A percentile compares a stretch with the other conserved stretches of the same genome.
phyloP scores from a whole-genome alignment of 2,888 invertebrate genomes.

The Teleiodes luculella region DNA sequence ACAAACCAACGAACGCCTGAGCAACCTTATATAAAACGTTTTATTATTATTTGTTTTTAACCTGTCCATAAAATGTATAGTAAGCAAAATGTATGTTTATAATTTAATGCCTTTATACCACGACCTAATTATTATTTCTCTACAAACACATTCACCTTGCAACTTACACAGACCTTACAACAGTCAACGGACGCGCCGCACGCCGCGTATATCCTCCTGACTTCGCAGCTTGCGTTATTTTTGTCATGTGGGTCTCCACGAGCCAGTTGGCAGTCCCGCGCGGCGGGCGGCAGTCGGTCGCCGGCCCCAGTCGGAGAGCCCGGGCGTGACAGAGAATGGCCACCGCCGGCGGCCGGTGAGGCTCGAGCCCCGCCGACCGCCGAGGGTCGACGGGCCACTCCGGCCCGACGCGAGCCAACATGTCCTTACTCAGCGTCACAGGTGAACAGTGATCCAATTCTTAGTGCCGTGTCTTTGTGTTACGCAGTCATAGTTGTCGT shows the following conservation, averaged over 20 bases:
- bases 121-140: too few species aligned
- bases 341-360: conserved; percentile 78
- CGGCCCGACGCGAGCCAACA: conserved; percentile 63
- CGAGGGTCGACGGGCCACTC: conserved; percentile 76
- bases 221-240: conserved; percentile 33
- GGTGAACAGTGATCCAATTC: conserved; percentile 51
- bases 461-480: conserved; percentile 43
- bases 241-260: background rate
- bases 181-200: background rate
- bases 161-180: too few species aligned
- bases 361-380: conserved; percentile 78
- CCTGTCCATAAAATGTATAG: too few species aligned
- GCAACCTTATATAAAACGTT: too few species aligned
- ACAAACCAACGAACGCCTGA: too few species aligned
- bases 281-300: conserved; percentile 57
- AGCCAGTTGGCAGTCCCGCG: background rate
- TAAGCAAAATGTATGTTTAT: too few species aligned
- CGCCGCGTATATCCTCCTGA: background rate
- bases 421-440: conserved; percentile 79
- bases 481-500: conserved; percentile 51
- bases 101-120: too few species aligned
- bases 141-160: too few species aligned
- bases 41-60: too few species aligned
- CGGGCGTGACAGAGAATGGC: conserved; percentile 69
- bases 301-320: conserved; percentile 62